Evolutionary conservation across 2,888 invertebrate species (phyloP).

Genomic region (Pollenia amentaria): DNA sequence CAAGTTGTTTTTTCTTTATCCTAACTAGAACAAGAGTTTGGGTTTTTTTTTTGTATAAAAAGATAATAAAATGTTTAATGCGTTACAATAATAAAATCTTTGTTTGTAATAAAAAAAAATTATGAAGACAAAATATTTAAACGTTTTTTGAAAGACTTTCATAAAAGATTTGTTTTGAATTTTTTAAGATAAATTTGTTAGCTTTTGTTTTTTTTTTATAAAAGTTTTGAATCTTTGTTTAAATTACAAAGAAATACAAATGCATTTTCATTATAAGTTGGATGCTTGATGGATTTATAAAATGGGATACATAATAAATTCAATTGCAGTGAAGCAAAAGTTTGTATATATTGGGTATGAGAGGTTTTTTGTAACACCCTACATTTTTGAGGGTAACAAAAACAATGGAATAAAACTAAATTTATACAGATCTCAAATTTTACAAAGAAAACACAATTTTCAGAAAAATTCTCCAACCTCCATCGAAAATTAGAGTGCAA

Average conservation of each 20-base stretch:
- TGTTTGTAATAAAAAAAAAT: constrained; percentile 12
- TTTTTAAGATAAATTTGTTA: constrained; percentile 20
- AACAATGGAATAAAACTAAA: no score
- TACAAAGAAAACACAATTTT: no score
- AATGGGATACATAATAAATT: constrained; percentile 1
- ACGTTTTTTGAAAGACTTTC: no score
- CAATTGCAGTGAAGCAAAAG: background rate
- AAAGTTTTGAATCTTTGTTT: constrained; percentile 30
- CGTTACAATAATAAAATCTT: background rate
- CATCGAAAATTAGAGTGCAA: no score
- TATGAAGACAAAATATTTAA: background rate
- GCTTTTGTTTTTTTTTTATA: background rate
- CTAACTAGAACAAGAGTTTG: constrained; percentile 43
- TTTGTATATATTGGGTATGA: no score
- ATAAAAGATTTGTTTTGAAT: background rate
- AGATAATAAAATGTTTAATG: constrained; percentile 8
- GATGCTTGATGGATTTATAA: background rate
- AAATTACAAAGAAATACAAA: background rate
- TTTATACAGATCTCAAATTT: no score
- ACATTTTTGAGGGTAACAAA: no score
- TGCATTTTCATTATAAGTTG: background rate
- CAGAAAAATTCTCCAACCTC: no score
- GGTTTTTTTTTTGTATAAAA: constrained; percentile 20
- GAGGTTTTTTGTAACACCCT: no score
- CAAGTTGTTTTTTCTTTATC: background rate